Conservation (phyloP, 2,113 vertebrate species). For the Meleagris gallopavo region DNA sequence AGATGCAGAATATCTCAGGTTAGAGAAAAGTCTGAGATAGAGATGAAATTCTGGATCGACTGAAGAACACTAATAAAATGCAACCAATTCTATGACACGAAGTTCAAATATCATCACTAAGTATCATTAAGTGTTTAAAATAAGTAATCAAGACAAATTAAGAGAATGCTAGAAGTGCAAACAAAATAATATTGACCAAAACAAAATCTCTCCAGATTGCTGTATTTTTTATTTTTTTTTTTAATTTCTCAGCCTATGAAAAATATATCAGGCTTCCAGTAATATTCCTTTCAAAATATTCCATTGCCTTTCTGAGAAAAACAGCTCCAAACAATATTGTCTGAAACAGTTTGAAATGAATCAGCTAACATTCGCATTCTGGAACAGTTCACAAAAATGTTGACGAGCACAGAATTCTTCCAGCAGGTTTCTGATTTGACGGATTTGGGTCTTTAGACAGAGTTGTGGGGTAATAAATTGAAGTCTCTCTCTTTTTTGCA, state of each 20-base stretch:
- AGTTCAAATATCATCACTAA: not conserved
- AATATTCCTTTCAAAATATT: conserved; percentile 2
- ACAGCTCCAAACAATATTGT: conserved; percentile 14
- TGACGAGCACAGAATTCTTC: conserved; percentile 19
- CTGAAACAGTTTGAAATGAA: not conserved
- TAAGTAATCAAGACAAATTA: not conserved
- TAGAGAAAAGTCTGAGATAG: not conserved
- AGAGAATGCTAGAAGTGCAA: not conserved
- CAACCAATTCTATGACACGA: not conserved
- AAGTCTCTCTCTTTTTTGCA: conserved; percentile 1
- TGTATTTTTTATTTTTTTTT: not conserved
- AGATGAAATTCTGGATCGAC: not conserved
- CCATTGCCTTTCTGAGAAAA: not conserved
- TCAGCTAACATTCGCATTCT: conserved; percentile 21
- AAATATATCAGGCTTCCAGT: not conserved
- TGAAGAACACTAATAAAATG: not conserved
- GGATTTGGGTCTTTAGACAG: not conserved
- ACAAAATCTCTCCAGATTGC: not conserved
- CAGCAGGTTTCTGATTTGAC: not conserved
- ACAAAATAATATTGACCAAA: not conserved
- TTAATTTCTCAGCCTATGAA: conserved; percentile 24
- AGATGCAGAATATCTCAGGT: not conserved
- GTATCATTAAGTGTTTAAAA: not conserved
- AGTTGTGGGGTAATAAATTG: not conserved
- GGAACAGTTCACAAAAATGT: conserved; percentile 18